Base-by-base conservation (phyloP, 2,797 vertebrate genomes). In the Danionella dracula region DNA sequence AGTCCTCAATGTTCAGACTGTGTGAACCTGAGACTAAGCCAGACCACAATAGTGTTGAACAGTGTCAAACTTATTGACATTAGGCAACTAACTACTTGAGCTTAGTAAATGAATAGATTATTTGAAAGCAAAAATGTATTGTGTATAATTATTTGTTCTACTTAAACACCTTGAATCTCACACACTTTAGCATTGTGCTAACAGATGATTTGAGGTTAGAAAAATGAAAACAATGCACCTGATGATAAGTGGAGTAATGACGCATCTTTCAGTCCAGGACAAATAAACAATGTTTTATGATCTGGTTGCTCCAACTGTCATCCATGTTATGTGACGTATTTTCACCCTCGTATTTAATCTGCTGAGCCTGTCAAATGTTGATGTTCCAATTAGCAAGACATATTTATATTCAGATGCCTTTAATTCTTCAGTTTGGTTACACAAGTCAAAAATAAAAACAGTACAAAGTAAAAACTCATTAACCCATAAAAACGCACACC, bases 121-220 rank as follows among this genome's bases (percentile, higher is more conserved):
- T n/a, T n/a, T n/a, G n/a, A n/a, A n/a, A n/a, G n/a, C n/a, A 31
- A 17, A 15, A 50, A 12, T 55, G 7, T 65, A 53, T 8, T 3
- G n/a, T n/a, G n/a, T n/a, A n/a, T n/a, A n/a, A n/a, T n/a, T n/a
- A n/a, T n/a, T n/a, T n/a, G n/a, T n/a, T n/a, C n/a, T n/a, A n/a
- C n/a, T n/a, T n/a, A n/a, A n/a, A n/a, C n/a, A n/a, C 23, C 41
- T 23, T 59, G 49, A 62, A 64, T 20, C 16, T 53, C 20, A 44
- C 38, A 49, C 54, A 16, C 17, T 2, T 55, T 15, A 9, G 2
- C 12, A 31, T 17, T 21, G 15, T 32, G 9, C n/a, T 50, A 15
- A 41, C 20, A 40, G 34, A 50, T 50, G 9, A 48, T 2, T 7
- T 58, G 12, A 58, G 17, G 41, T 32, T 40, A 46, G 27, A 1